Evolutionary conservation across 2,113 vertebrate species (phyloP).

Genomic region (Tachysurus fulvidraco): DNA sequence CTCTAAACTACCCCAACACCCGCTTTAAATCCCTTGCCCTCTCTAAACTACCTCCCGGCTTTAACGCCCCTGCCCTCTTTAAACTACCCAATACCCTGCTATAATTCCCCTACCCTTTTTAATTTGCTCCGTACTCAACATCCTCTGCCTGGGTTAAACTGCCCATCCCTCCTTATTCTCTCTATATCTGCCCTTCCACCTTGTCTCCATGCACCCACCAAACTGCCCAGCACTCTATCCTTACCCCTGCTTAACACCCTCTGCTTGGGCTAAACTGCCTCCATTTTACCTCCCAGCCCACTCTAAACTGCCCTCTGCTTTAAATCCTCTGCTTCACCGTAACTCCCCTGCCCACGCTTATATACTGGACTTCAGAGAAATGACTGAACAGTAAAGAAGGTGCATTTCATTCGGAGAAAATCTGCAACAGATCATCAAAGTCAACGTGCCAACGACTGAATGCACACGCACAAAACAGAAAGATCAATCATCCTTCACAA

Average conservation of each 20-base stretch:
- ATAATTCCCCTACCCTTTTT: background rate
- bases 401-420: background rate
- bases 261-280: too few relatives aligned
- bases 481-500: background rate
- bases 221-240: background rate
- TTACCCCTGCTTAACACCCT: background rate
- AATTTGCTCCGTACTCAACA: background rate
- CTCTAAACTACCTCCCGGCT: background rate
- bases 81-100: background rate
- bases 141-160: background rate
- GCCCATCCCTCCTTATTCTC: background rate
- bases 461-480: background rate
- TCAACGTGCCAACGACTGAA: background rate
- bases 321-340: too few relatives aligned
- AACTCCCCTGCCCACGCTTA: too few relatives aligned
- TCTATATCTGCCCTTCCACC: background rate
- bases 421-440: background rate
- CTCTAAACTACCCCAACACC: background rate
- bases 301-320: too few relatives aligned
- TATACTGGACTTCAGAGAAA: background rate
- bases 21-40: background rate
- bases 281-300: too few relatives aligned
- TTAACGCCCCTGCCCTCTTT: background rate
- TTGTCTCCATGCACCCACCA: background rate
- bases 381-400: background rate